Evolutionary conservation across 1,140 invertebrate species (phyloP).

Genomic region (Eueides isabella): DNA sequence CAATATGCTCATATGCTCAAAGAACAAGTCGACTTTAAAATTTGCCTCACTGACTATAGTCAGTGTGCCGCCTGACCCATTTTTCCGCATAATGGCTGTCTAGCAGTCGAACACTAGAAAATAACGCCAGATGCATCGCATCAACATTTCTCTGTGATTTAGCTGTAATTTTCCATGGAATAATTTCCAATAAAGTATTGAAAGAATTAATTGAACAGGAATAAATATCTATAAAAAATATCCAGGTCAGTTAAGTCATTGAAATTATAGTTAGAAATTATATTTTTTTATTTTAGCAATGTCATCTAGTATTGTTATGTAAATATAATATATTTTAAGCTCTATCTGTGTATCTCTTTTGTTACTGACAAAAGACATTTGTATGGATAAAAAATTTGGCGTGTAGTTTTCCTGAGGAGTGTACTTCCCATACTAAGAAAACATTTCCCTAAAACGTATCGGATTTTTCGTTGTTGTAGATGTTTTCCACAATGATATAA

Average conservation of each 20-base stretch:
- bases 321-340: no score
- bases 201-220: neutral
- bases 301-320: neutral
- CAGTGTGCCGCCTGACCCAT: slow-evolving; percentile 35
- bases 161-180: slow-evolving; percentile 7
- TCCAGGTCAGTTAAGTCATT: neutral
- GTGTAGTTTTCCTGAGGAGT: no score
- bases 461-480: no score
- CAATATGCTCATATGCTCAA: slow-evolving; percentile 20
- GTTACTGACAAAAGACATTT: no score
- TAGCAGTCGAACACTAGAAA: slow-evolving; percentile 35
- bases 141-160: slow-evolving; percentile 13
- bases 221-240: neutral
- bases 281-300: neutral
- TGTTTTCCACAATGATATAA: no score
- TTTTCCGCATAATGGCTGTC: slow-evolving; percentile 38
- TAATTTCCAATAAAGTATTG: neutral
- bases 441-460: no score
- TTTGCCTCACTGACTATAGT: slow-evolving; percentile 35
- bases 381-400: no score
- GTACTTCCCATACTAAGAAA: no score
- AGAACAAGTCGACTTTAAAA: slow-evolving; percentile 37
- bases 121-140: slow-evolving; percentile 31
- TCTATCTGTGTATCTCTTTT: no score
- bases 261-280: neutral